Base-by-base conservation (phyloP, 2,888 invertebrate species). In the Drosophila pseudotalamancana region DNA sequence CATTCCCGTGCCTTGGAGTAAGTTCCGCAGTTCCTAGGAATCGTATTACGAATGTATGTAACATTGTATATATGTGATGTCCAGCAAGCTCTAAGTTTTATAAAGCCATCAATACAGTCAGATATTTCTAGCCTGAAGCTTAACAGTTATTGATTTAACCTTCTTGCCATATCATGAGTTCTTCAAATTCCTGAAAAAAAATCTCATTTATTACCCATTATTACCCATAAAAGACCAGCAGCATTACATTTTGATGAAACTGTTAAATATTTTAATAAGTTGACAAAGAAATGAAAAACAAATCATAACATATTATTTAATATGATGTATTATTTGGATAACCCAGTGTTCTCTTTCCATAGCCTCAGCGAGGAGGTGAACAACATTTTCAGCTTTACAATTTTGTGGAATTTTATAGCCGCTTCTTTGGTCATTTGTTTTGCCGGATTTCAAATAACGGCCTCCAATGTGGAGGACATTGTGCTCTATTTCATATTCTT, bases 351-450 rank as follows among this genome's bases (percentile, higher is more conserved):
- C 4, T 11, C 6, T 1, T 8, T 14, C 66, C 57, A 4, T 50
- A 88, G 88, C 6, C 67, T 88, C 12, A 78, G 77, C 61, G 83
- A 82, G 50, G 66, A 83, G 51, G 60, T 89, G 3, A 89, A 90
- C 63, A 71, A 46, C 25, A 88, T 89, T 34, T 88, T 88, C 4
- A 85, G 87, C 49, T 78, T 89, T 45, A 88, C 90, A 3, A 77
- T 90, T 14, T 46, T 90, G 3, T 76, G 89, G 62, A 90, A 90
- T 57, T 90, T 90, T 40, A 54, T 90, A 11, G 83, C 88, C n/a
- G 87, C 90, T 5, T 90, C 90, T 0, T 31, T 88, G 69, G 89
- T 89, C 1, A 87, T 90, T 18, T 90, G 90, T 43, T 88, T 90
- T 37, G 88, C 89, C 18, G 90, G 90, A 14, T 90, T 90, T 73